phyloP scores from a whole-genome alignment of 1,140 invertebrate species.

The Trichomalopsis sarcophagae region DNA sequence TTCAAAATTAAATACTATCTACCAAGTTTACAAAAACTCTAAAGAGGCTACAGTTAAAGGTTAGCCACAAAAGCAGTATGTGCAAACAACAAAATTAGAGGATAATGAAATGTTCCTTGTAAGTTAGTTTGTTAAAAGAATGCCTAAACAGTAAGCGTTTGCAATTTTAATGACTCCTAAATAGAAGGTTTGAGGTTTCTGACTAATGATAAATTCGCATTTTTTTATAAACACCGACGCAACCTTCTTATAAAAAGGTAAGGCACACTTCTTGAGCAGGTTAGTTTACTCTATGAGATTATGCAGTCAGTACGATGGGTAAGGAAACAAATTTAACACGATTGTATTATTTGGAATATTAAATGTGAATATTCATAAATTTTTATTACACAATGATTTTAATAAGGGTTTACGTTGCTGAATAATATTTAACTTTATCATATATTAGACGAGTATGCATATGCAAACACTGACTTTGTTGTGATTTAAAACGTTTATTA shows the following conservation, averaged over 20 bases:
- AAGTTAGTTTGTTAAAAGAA: neutral
- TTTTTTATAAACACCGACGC: neutral
- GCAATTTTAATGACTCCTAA: neutral
- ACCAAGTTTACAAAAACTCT: neutral
- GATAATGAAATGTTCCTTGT: neutral
- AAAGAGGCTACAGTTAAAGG: neutral
- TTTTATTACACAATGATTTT: neutral
- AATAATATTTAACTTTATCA: neutral
- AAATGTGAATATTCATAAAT: no score
- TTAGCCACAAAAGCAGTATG: conserved; percentile 3
- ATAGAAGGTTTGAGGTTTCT: neutral
- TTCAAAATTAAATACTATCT: neutral
- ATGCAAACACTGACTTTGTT: neutral
- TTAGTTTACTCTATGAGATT: conserved; percentile 56
- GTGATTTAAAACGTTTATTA: neutral
- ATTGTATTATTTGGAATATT: no score
- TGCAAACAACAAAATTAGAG: neutral
- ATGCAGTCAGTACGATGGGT: conserved; percentile 65
- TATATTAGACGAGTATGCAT: neutral
- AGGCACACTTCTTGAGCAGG: conserved; percentile 7
- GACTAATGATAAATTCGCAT: neutral
- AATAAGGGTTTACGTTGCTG: neutral
- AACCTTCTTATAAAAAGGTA: conserved; percentile 60
- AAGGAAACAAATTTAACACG: conserved; percentile 35
- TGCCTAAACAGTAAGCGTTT: conserved; percentile 15